Base-by-base conservation (phyloP, 2,797 vertebrate genomes). In the Sebastes elongatus region DNA sequence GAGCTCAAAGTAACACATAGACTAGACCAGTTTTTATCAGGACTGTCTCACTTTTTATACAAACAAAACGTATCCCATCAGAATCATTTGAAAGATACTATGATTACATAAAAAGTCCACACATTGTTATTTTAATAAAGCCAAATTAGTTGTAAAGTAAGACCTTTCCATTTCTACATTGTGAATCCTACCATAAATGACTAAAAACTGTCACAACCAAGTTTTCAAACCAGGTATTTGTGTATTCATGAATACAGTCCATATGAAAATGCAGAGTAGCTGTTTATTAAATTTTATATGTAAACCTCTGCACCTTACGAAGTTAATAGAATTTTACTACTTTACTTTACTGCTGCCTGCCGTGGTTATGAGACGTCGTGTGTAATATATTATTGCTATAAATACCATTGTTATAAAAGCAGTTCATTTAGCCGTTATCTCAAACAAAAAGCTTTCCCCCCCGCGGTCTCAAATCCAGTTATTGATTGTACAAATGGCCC, bases 401-500 rank as follows among this genome's bases (percentile, higher is more conserved):
- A 66, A 79, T 66, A 35, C 63, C 20, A 11, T 56, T 62, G 66
- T 62, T 69, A 46, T 35, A 63, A 79, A 73, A 75, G 4, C 30
- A 63, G 56, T 83, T 83, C 11, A 59, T 62, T 13, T 18, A 27
- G 66, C 25, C 52, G 25, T 60, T 71, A 67, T 32, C 46, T 52
- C 52, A 57, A 82, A 81, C 64, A 35, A 62, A 61, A 73, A 71
- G 46, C 46, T 59, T 63, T 10, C 10, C 55, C 30, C 20, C 63
- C n/a, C n/a, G 27, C 53, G 16, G 35, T 22, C 82, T 85, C 53
- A 81, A 75, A 84, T 63, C 57, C 59, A 69, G n/a, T 38, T 85
- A 88, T 89, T 59, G 74, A 89, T 90, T 78, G 66, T 46, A 60
- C 59, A 69, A 89, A 86, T 71, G 63, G 73, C 73, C 74, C 23